phyloP scores from a whole-genome alignment of 2,797 vertebrate genomes.

The Amphiprion clarkii region DNA sequence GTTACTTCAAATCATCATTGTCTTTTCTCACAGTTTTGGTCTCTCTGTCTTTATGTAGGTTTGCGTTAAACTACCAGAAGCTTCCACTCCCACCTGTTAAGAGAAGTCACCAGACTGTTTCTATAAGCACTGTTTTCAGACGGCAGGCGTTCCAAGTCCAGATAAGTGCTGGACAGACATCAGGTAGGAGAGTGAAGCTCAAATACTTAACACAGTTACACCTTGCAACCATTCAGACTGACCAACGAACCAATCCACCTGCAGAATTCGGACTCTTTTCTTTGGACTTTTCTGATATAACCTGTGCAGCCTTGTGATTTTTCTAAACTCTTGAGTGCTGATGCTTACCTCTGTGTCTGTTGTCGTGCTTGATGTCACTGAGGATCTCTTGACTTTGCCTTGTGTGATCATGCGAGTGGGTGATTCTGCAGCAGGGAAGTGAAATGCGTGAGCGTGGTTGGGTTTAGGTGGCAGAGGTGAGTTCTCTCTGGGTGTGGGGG shows the following conservation, averaged over 20 bases:
- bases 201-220: slow-evolving; percentile 27
- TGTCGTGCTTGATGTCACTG: slow-evolving; percentile 56
- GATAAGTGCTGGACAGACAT: slow-evolving; percentile 39
- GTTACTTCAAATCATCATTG: not conserved
- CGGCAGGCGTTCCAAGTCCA: slow-evolving; percentile 23
- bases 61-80: not conserved
- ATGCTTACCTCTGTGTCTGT: slow-evolving; percentile 73
- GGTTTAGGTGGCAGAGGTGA: slow-evolving; percentile 76
- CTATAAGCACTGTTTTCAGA: slow-evolving; percentile 15
- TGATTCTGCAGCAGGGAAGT: slow-evolving; percentile 25
- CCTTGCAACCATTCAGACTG: not conserved
- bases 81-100: slow-evolving; percentile 6
- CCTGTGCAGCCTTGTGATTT: no score
- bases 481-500: slow-evolving; percentile 66
- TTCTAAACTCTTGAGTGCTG: no score
- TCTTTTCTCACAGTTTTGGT: not conserved
- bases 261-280: not conserved
- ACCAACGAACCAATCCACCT: not conserved
- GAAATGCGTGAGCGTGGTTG: slow-evolving; percentile 41
- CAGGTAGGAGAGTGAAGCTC: not conserved
- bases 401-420: slow-evolving; percentile 14
- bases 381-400: slow-evolving; percentile 43
- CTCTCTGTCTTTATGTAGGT: not conserved
- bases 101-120: slow-evolving; percentile 17
- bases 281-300: no score